Base-by-base conservation (phyloP, 2,113 vertebrate genomes). In the Oxyura jamaicensis region DNA sequence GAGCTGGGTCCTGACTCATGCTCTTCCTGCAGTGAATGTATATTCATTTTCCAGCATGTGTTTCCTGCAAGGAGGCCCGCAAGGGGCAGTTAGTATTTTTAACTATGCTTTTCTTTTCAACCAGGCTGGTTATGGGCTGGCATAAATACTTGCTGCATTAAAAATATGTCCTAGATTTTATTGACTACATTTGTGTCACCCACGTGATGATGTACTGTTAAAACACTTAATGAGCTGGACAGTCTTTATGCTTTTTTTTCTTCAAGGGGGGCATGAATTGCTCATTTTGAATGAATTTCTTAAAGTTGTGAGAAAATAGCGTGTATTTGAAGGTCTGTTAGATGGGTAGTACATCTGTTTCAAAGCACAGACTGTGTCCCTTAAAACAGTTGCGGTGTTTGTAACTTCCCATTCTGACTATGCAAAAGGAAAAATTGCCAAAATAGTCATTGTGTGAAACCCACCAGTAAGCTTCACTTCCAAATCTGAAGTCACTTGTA, bases 321-420 rank as follows among this genome's bases (percentile, higher is more conserved):
- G 55, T n/a, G 8, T 55, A 59, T 78, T 44, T 55, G 59, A 94
- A 42, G 59, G 31, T 59, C 55, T 21, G 63, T 13, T 1, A 79
- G 68, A 59, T 56, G 41, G 8, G 21, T 20, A 39, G 72, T 59
- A 59, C 75, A 59, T 90, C 59, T 95, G 85, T 81, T 95, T 81
- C 56, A 60, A 89, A 93, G 90, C 63, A 93, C 31, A 15, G 1
- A 56, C 65, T 53, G 4, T 39, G 80, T 71, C 85, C 65, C 85
- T 74, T 74, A 16, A 56, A 83, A 82, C 71, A 91, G 67, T 4
- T 69, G 73, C 28, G 53, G 69, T 35, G 69, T 91, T 76, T 71
- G n/a, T 88, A 93, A 88, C 83, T 72, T 83, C 62, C 76, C 65
- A 52, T 75, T 95, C 91, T 79, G 41, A 68, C 78, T 59, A 31